Conservation (phyloP, 2,113 vertebrate species). For the Passer montanus region DNA sequence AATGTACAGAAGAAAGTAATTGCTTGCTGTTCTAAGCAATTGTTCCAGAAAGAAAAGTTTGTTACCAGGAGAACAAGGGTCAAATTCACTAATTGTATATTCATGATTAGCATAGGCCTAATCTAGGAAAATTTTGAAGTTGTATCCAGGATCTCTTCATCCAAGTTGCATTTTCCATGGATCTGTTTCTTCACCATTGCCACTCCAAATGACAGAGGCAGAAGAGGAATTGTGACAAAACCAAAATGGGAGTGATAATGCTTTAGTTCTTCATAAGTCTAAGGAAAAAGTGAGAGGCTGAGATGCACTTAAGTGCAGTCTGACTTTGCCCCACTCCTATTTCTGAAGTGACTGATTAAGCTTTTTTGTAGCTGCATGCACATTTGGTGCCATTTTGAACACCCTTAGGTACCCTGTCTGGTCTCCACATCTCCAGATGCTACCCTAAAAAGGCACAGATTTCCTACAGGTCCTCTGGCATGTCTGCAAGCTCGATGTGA, state of each 20-base stretch:
- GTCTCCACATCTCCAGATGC: background rate
- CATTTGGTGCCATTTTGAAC: background rate
- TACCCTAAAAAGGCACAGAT: fast-evolving
- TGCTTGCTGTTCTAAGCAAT: background rate
- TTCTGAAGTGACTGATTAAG: background rate
- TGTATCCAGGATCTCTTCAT: background rate
- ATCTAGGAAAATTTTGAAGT: background rate
- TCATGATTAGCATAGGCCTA: background rate
- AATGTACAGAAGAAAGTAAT: slow-evolving; percentile 31
- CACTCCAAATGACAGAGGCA: background rate
- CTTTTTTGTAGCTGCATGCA: background rate
- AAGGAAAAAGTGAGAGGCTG: background rate
- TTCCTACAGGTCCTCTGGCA: background rate
- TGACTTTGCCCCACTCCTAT: background rate
- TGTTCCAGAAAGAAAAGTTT: slow-evolving; percentile 24
- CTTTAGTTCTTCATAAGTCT: background rate
- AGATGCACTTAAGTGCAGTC: background rate
- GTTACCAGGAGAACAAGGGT: background rate
- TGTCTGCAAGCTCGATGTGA: background rate
- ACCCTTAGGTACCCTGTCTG: background rate
- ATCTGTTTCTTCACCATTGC: background rate
- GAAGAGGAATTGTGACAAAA: background rate
- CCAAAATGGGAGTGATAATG: background rate
- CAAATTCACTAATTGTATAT: background rate
- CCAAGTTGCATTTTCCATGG: background rate